Conservation (phyloP, 2,113 vertebrate genomes). For the Arothron firmamentum region DNA sequence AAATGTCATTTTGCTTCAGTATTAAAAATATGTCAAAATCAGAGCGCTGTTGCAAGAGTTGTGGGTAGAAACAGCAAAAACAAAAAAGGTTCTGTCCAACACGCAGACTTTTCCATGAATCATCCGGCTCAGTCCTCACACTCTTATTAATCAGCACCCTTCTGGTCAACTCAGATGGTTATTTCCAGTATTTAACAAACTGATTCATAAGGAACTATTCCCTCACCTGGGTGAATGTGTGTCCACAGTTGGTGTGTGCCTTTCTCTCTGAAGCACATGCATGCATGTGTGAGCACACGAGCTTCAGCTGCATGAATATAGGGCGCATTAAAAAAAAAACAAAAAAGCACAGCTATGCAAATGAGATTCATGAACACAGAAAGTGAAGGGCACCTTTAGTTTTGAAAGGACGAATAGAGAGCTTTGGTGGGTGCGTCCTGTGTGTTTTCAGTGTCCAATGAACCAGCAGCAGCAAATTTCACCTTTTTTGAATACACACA, state of each 20-base stretch:
- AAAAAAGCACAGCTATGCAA: conserved; percentile 17
- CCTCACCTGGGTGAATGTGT: neutral
- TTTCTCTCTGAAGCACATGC: conserved; percentile 19
- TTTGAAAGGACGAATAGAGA: neutral
- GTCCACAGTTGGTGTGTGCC: conserved; percentile 14
- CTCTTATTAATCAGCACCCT: neutral
- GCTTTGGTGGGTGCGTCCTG: too few species aligned
- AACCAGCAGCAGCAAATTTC: too few species aligned
- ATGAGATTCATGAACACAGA: conserved; percentile 14
- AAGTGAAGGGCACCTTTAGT: conserved; percentile 8
- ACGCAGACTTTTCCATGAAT: conserved; percentile 45
- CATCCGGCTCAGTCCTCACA: conserved; percentile 22
- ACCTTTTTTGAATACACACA: too few species aligned
- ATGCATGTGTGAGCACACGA: conserved; percentile 26
- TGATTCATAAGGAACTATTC: neutral
- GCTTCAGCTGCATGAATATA: neutral
- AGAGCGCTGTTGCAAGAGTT: conserved; percentile 47
- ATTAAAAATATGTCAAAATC: conserved; percentile 9
- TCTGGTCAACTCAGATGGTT: too few species aligned
- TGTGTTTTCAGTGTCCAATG: too few species aligned
- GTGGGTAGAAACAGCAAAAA: conserved; percentile 36
- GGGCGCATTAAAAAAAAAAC: neutral
- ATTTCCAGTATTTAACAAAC: neutral
- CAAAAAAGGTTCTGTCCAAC: conserved; percentile 53
- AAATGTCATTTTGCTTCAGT: too few species aligned